These are phyloP conservation scores for Tychaedon coryphoeus DNA, from an alignment of 2,113 vertebrate species.

Conservation along the genomic window DNA sequence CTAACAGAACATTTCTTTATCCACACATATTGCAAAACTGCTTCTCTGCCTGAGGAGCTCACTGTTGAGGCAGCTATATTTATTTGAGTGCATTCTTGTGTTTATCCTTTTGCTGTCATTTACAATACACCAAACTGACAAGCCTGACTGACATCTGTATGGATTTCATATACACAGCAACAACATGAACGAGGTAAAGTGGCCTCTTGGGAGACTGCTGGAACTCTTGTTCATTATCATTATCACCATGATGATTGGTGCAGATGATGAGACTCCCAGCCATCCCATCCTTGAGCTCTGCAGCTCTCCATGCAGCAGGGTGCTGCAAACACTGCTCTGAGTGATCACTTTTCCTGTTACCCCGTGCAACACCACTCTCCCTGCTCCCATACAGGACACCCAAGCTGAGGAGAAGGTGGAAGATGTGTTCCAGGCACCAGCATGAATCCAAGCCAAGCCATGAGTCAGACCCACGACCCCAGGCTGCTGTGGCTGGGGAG, in stretches of 20 bases:
- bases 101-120: constrained; percentile 34
- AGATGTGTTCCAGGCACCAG: not conserved
- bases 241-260: constrained; percentile 5
- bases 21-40: not conserved
- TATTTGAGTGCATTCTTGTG: not conserved
- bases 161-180: constrained; percentile 20
- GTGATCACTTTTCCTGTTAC: not conserved
- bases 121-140: constrained; percentile 3
- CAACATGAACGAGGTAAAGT: not conserved
- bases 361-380: rapidly evolving
- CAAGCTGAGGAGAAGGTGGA: not conserved
- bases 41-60: not conserved
- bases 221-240: constrained; percentile 7
- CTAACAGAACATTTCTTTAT: not conserved
- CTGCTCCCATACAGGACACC: not conserved
- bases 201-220: not conserved
- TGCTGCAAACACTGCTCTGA: not conserved
- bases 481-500: not conserved
- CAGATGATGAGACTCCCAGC: not conserved
- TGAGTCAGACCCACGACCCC: not conserved
- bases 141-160: constrained; percentile 35
- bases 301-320: not conserved
- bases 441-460: not conserved
- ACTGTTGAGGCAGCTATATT: not conserved
- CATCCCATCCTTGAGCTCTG: not conserved